These are phyloP conservation scores for Vireo griseus DNA, from an alignment of 2,797 vertebrate genomes.

Conservation along the genomic window DNA sequence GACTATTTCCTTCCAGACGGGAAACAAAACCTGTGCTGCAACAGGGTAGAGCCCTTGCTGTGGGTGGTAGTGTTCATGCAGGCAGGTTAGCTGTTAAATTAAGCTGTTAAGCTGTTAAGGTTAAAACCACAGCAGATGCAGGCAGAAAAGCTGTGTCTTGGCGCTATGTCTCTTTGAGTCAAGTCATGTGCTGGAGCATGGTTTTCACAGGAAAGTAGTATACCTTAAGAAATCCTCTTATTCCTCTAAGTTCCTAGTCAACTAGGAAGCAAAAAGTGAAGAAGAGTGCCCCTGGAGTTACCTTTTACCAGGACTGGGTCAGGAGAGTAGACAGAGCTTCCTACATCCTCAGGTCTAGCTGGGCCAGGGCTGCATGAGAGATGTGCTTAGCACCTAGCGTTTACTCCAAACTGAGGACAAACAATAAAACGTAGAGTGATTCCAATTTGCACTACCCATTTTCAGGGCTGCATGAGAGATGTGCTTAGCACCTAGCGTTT, in stretches of 20 bases:
- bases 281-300: not conserved
- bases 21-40: not conserved
- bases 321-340: not conserved
- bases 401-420: not conserved
- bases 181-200: not conserved
- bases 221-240: not conserved
- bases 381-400: not conserved
- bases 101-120: too few species aligned
- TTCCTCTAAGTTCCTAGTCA: not conserved
- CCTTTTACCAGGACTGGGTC: rapidly evolving
- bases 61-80: not conserved
- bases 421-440: not conserved
- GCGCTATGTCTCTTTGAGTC: not conserved
- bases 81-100: not conserved
- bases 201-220: not conserved
- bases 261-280: not conserved
- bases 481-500: not conserved
- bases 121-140: not conserved
- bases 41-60: not conserved
- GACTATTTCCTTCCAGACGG: not conserved
- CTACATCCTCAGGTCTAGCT: not conserved
- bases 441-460: not conserved
- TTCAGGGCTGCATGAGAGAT: rapidly evolving
- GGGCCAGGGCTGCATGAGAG: rapidly evolving
- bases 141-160: not conserved